These are phyloP conservation scores for Chelon auratus DNA, from an alignment of 2,797 vertebrate species.

Conservation along the genomic window DNA sequence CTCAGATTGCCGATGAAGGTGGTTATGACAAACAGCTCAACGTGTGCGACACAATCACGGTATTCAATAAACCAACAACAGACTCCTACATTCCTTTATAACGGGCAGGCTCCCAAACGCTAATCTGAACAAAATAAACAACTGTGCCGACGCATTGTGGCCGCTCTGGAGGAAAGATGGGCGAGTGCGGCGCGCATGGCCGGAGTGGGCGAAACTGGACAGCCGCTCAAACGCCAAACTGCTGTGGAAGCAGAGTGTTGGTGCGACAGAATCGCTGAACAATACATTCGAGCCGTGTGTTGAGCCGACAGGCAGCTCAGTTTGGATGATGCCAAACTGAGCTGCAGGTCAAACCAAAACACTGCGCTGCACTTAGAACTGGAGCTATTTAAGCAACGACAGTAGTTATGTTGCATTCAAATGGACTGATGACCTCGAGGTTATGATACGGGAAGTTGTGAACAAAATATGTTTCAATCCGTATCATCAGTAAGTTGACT, in stretches of 20 bases:
- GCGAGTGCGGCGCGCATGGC: conserved; percentile 31
- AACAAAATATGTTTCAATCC: too few relatives aligned
- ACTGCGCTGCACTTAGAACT: background rate
- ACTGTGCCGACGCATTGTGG: conserved; percentile 56
- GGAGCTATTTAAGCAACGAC: background rate
- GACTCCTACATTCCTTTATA: conserved; percentile 49
- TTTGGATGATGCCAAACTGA: background rate
- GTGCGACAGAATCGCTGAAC: conserved; percentile 57
- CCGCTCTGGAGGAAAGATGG: conserved; percentile 42
- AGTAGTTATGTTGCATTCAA: too few relatives aligned
- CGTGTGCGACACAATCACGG: conserved; percentile 18
- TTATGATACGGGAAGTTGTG: too few relatives aligned
- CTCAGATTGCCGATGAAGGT: background rate
- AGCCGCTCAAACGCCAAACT: conserved; percentile 54
- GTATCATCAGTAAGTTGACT: too few relatives aligned
- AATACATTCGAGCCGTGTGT: conserved; percentile 58
- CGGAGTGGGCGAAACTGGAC: conserved; percentile 34
- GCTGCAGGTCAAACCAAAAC: background rate
- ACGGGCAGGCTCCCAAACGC: conserved; percentile 55
- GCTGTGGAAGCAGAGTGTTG: conserved; percentile 58
- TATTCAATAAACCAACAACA: conserved; percentile 27
- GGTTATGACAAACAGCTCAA: background rate
- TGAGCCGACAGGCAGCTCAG: background rate
- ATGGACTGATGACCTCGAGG: too few relatives aligned
- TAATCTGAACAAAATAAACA: conserved; percentile 66